These are phyloP conservation scores for Galbula dea DNA, from an alignment of 2,113 vertebrate genomes.

Conservation along the genomic window DNA sequence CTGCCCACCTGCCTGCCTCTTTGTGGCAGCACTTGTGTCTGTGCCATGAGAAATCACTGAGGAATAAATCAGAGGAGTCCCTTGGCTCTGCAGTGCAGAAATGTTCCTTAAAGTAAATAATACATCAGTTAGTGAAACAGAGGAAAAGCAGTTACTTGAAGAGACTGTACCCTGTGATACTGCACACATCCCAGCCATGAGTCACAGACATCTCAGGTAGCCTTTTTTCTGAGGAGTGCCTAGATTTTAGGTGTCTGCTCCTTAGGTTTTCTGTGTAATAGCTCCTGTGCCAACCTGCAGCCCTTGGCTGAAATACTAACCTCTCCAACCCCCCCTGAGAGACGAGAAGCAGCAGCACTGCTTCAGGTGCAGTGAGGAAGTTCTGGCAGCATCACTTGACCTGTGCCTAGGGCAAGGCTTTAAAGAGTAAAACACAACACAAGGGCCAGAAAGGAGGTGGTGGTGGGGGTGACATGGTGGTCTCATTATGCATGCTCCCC, in stretches of 20 bases:
- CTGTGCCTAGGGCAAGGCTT: not conserved
- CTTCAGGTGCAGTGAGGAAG: not conserved
- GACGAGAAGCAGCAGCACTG: rapidly evolving
- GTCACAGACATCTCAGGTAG: too few species aligned
- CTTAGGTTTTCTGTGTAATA: not conserved
- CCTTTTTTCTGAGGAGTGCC: not conserved
- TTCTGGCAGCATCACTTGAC: rapidly evolving
- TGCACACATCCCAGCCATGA: not conserved
- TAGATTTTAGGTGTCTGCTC: not conserved
- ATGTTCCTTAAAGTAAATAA: conserved; percentile 34
- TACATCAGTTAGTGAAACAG: too few species aligned
- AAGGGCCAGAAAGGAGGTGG: rapidly evolving
- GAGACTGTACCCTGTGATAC: not conserved
- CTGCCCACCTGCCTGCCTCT: not conserved
- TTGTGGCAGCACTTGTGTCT: not conserved
- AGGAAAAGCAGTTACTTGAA: conserved; percentile 17
- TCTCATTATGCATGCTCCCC: not conserved
- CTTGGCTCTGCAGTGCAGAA: not conserved
- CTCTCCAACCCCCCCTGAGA: not conserved
- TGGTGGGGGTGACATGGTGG: not conserved
- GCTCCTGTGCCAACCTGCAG: not conserved
- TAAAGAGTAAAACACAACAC: not conserved
- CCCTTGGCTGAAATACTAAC: rapidly evolving
- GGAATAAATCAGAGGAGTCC: not conserved
- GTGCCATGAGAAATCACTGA: not conserved